A percentile compares a stretch with the other conserved stretches of the same genome.
Conservation (phyloP, 2,113 vertebrate genomes). For the Sander vitreus region DNA sequence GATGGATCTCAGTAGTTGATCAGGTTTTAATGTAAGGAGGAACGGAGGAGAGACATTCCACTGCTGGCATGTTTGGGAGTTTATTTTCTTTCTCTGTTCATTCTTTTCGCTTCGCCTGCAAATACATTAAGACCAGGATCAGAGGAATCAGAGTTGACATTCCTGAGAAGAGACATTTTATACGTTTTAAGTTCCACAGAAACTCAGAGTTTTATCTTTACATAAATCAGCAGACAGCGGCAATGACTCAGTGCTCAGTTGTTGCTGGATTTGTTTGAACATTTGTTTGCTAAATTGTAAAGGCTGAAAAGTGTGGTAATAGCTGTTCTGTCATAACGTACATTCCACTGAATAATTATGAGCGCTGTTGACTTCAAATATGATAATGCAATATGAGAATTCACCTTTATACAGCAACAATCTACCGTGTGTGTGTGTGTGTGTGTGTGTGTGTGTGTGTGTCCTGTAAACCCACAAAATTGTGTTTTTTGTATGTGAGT, state of each 20-base stretch:
- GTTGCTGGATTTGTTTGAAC: conserved; percentile 27
- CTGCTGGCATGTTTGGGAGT: conserved; percentile 39
- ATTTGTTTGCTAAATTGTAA: not conserved
- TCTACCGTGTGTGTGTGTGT: conserved; percentile 25
- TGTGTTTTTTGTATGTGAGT: no score
- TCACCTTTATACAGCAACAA: conserved; percentile 10
- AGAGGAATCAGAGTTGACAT: conserved; percentile 9
- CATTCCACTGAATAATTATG: conserved; percentile 53
- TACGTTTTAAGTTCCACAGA: conserved; percentile 3
- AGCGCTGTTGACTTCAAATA: conserved; percentile 33
- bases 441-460: not conserved
- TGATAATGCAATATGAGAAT: conserved; percentile 2
- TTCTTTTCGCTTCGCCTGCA: conserved; percentile 22
- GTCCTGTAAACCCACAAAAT: no score
- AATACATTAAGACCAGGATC: conserved; percentile 22
- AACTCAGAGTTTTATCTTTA: conserved; percentile 35
- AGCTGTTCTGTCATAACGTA: conserved; percentile 7
- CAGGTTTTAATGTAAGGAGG: conserved; percentile 27
- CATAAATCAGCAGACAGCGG: conserved; percentile 17
- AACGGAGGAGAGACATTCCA: conserved; percentile 57
- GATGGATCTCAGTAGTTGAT: conserved; percentile 58
- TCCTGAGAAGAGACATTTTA: conserved; percentile 10
- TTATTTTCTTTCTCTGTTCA: conserved; percentile 16
- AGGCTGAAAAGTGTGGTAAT: conserved; percentile 6
- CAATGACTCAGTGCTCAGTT: conserved; percentile 20